A percentile compares a stretch with the other conserved stretches of the same genome.
Evolutionary conservation across 2,888 invertebrate species (phyloP).

Genomic region (Drosophila kanekoi): DNA sequence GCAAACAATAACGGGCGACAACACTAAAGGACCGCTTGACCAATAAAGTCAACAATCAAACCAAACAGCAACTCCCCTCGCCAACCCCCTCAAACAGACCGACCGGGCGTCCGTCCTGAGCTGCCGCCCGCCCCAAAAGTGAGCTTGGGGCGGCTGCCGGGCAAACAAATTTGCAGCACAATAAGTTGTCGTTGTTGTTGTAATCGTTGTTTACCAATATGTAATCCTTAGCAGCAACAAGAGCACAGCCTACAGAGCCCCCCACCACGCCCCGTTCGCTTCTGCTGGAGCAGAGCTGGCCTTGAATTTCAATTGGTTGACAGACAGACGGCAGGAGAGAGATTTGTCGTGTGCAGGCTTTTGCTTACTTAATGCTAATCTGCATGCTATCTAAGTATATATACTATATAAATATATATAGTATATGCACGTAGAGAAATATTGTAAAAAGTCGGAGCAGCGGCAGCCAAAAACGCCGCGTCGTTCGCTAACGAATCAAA

Average conservation of each 20-base stretch:
- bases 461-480: conserved; percentile 53
- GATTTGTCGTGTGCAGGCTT: not conserved
- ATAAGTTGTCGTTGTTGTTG: conserved; percentile 69
- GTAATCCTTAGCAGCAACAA: conserved; percentile 78
- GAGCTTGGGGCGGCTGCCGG: conserved; percentile 32
- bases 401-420: conserved; percentile 5
- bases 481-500: conserved; percentile 85
- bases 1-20: conserved; percentile 21
- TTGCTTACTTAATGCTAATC: conserved; percentile 24
- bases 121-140: not conserved
- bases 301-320: conserved; percentile 66
- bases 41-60: conserved; percentile 80
- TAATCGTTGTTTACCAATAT: conserved; percentile 79
- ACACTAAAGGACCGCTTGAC: conserved; percentile 61
- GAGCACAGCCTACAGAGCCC: conserved; percentile 8
- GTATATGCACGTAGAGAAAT: conserved; percentile 17
- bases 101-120: not conserved
- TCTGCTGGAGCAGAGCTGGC: conserved; percentile 19
- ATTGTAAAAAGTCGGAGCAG: conserved; percentile 32
- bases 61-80: conserved; percentile 56
- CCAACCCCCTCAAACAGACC: not conserved
- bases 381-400: conserved; percentile 28
- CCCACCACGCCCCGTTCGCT: not conserved
- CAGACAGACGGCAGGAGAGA: not conserved
- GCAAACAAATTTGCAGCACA: conserved; percentile 76